A percentile compares a stretch with the other conserved stretches of the same genome.
Conservation (phyloP, 2,113 vertebrate species). For the Thinocorus orbignyianus region DNA sequence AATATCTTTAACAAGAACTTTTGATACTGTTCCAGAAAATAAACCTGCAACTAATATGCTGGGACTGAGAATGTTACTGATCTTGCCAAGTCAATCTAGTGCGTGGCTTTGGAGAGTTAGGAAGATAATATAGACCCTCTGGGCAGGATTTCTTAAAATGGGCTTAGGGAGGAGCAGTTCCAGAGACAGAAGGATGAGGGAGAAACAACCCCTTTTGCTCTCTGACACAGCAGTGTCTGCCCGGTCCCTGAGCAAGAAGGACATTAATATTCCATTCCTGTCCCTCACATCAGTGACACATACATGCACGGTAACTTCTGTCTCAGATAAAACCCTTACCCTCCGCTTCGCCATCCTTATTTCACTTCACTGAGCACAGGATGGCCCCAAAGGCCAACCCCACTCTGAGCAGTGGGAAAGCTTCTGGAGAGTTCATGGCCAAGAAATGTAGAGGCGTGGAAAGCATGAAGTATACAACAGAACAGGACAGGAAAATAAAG, state of each 20-base stretch:
- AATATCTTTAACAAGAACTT: conserved; percentile 3
- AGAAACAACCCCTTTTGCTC: neutral
- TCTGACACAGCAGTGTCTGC: neutral
- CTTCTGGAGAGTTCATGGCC: neutral
- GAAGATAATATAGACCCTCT: neutral
- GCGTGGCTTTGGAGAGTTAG: neutral
- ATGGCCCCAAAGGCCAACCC: neutral
- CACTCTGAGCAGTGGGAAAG: neutral
- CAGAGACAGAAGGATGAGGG: neutral
- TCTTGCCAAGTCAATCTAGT: neutral
- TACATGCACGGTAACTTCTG: neutral
- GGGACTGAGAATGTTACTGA: neutral
- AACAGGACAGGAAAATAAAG: neutral
- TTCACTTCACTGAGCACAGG: neutral
- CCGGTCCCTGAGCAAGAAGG: neutral
- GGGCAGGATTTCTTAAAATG: neutral
- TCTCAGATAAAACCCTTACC: neutral
- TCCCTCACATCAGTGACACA: neutral
- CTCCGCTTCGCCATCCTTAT: neutral
- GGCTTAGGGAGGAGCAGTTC: neutral
- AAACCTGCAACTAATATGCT: conserved; percentile 48
- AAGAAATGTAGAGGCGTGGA: neutral
- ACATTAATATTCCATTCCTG: neutral
- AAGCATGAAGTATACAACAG: neutral
- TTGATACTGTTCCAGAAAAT: conserved; percentile 26